Conservation (phyloP, 2,888 invertebrate genomes). For the Heterodera filipjevi region DNA sequence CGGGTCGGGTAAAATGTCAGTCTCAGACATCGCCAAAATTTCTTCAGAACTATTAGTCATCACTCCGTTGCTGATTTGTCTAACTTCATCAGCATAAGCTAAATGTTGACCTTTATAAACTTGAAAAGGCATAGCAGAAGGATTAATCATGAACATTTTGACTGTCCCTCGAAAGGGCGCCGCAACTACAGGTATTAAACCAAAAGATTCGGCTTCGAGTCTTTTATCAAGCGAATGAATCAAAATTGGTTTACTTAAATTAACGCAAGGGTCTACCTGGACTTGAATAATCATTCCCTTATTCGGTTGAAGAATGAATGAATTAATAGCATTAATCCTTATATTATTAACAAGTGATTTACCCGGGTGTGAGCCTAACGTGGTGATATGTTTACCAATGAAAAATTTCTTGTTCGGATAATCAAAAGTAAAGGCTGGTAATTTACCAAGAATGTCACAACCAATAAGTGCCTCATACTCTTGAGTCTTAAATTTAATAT, state of each 20-base stretch:
- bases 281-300: not conserved
- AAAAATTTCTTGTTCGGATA: not conserved
- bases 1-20: conserved; percentile 19
- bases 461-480: conserved; percentile 1
- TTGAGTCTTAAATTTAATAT: not conserved
- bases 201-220: not conserved
- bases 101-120: not conserved
- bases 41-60: not conserved
- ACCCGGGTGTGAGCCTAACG: not conserved
- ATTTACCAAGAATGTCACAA: not conserved
- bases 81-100: conserved; percentile 5
- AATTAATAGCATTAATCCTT: not conserved
- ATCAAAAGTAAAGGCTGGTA: conserved; percentile 6
- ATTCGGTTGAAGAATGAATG: not conserved
- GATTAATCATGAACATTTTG: conserved; percentile 7
- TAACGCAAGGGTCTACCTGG: not conserved
- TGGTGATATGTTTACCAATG: not conserved
- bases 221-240: not conserved
- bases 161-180: not conserved
- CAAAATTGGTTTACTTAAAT: not conserved
- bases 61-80: not conserved
- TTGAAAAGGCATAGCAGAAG: not conserved
- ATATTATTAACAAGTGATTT: not conserved
- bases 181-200: not conserved
- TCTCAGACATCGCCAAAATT: not conserved